Conservation (phyloP, 2,797 vertebrate genomes). For the Myoxocephalus aenaeus region DNA sequence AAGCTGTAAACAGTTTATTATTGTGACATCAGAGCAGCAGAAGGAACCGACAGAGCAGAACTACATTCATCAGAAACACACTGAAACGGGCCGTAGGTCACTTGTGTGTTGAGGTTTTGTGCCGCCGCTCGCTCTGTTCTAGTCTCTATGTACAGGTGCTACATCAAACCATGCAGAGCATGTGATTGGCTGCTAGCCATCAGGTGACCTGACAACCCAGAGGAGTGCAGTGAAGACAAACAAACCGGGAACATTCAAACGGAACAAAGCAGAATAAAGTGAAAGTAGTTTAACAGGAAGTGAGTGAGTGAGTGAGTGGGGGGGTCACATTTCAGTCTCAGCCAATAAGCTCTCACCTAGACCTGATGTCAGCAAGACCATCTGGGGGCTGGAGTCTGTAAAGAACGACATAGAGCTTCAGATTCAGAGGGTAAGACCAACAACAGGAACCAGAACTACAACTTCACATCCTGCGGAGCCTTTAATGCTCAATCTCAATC, state of each 20-base stretch:
- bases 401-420: constrained; percentile 54
- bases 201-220: constrained; percentile 37
- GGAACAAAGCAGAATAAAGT: constrained; percentile 15
- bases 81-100: constrained; percentile 68
- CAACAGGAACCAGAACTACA: too few species aligned
- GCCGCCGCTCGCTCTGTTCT: constrained; percentile 47
- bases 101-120: constrained; percentile 76
- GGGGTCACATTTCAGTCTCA: constrained; percentile 94
- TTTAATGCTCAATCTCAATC: too few species aligned
- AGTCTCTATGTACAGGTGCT: constrained; percentile 70
- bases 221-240: constrained; percentile 52
- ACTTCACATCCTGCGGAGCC: too few species aligned
- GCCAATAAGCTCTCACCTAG: constrained; percentile 94
- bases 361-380: constrained; percentile 93
- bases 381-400: constrained; percentile 91
- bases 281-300: constrained; percentile 56
- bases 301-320: constrained; percentile 50
- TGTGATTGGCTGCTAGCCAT: constrained; percentile 63
- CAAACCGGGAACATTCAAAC: constrained; percentile 39
- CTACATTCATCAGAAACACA: constrained; percentile 77
- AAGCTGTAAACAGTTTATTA: constrained; percentile 85
- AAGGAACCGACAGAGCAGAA: constrained; percentile 62
- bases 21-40: constrained; percentile 78
- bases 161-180: constrained; percentile 70
- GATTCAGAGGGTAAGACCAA: not conserved